Percentiles rank a stretch among this genome's conserved stretches.
These are phyloP conservation scores for Amiota mariae DNA, from an alignment of 2,888 invertebrate species.

Conservation along the genomic window DNA sequence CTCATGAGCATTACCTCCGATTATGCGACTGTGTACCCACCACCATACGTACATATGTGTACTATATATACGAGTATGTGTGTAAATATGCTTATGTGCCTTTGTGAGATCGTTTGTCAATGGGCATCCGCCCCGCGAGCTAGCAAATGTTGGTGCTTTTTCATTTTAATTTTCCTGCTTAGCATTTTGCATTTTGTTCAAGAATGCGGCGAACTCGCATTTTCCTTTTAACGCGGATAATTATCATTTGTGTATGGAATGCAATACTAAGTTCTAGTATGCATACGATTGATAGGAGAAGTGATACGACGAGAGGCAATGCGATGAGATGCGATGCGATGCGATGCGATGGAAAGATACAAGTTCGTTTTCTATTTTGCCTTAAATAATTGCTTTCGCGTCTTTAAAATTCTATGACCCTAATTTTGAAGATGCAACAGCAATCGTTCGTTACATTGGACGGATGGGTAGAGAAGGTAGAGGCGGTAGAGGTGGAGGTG, in stretches of 20 bases:
- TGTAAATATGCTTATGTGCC: slow-evolving; percentile 41
- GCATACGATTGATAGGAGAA: not conserved
- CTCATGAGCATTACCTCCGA: slow-evolving; percentile 29
- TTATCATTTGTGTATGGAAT: slow-evolving; percentile 22
- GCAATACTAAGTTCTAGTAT: not conserved
- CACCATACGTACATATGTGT: too few relatives aligned
- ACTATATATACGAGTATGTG: too few relatives aligned
- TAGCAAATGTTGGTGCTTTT: slow-evolving; percentile 24
- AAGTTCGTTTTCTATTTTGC: slow-evolving; percentile 28
- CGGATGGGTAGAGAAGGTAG: not conserved
- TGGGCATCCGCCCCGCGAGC: slow-evolving; percentile 25
- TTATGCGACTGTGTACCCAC: too few relatives aligned
- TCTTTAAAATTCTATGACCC: slow-evolving; percentile 58
- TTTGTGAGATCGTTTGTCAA: not conserved
- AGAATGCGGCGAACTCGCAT: slow-evolving; percentile 20
- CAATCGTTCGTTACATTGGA: slow-evolving; percentile 51
- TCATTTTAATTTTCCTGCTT: slow-evolving; percentile 25
- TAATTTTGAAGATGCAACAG: slow-evolving; percentile 60
- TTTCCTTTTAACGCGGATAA: slow-evolving; percentile 23
- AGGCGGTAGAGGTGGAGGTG: not conserved
- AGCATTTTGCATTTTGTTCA: slow-evolving; percentile 15
- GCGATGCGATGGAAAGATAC: not conserved
- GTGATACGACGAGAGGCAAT: not conserved
- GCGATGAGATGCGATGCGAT: too few relatives aligned
- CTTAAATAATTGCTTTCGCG: slow-evolving; percentile 38